These are phyloP conservation scores for Chamaea fasciata DNA, from an alignment of 2,113 vertebrate genomes.

Conservation along the genomic window DNA sequence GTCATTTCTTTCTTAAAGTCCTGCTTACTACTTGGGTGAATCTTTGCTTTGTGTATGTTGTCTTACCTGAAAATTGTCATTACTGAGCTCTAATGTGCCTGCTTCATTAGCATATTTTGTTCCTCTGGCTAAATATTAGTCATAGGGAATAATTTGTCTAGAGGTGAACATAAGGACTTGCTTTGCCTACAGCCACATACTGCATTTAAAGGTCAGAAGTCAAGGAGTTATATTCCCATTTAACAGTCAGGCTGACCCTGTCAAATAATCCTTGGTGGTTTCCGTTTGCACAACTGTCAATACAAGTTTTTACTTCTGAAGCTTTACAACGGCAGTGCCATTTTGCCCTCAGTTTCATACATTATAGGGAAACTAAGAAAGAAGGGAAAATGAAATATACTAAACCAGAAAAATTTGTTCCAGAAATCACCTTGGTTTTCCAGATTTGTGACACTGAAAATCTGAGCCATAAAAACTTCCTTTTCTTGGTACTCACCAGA, in stretches of 20 bases:
- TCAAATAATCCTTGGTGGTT: not conserved
- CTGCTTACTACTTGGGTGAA: not conserved
- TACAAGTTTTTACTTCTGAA: not conserved
- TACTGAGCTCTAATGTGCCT: not conserved
- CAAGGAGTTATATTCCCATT: not conserved
- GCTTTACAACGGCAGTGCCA: not conserved
- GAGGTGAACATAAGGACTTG: not conserved
- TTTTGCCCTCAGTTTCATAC: not conserved
- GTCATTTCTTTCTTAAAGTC: not conserved
- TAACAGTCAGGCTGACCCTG: not conserved
- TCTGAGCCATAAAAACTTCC: not conserved
- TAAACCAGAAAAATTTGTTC: not conserved
- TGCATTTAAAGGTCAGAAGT: not conserved
- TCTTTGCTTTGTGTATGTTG: not conserved
- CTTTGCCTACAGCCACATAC: not conserved
- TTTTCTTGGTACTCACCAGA: accelerated
- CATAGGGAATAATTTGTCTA: not conserved
- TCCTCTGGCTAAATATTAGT: not conserved
- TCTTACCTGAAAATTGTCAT: not conserved
- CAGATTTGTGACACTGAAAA: not conserved
- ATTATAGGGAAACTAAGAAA: not conserved
- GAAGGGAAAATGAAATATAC: not conserved
- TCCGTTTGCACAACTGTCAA: not conserved
- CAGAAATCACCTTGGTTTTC: not conserved
- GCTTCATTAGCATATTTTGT: not conserved